Evolutionary conservation across 1,140 invertebrate genomes (phyloP).

Genomic region (Penaeus vannamei): DNA sequence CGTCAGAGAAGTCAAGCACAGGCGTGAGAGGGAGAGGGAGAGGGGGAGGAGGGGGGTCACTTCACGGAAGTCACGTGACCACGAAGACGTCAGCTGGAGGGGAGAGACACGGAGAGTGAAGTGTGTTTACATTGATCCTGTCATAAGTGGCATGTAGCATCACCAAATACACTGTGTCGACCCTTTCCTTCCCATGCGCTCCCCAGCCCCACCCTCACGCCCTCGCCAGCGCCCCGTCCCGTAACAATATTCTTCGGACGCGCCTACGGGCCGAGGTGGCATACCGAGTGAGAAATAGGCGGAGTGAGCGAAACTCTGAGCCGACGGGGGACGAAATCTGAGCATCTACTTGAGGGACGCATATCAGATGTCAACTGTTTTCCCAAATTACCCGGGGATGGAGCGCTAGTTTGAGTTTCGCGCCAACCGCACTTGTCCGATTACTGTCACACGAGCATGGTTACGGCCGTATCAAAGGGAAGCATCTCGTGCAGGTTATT

Average conservation of each 20-base stretch:
- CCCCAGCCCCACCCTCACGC: neutral
- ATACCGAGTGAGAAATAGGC: slow-evolving; percentile 14
- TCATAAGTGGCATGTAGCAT: slow-evolving; percentile 55
- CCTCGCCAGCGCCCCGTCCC: neutral
- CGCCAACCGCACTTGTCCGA: slow-evolving; percentile 49
- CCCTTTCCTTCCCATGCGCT: slow-evolving; percentile 11
- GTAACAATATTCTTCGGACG: slow-evolving; percentile 25
- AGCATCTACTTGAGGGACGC: slow-evolving; percentile 57
- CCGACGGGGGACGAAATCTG: slow-evolving; percentile 49
- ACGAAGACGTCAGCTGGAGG: too few relatives aligned
- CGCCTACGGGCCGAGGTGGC: neutral
- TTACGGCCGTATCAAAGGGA: too few relatives aligned
- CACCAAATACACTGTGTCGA: slow-evolving; percentile 54
- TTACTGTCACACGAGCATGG: neutral
- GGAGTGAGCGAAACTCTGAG: slow-evolving; percentile 32
- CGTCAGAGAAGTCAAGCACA: too few relatives aligned
- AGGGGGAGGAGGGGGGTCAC: too few relatives aligned
- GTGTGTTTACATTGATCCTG: slow-evolving; percentile 47
- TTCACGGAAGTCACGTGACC: too few relatives aligned
- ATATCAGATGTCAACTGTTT: slow-evolving; percentile 63
- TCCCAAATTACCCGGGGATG: slow-evolving; percentile 63
- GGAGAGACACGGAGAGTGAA: neutral
- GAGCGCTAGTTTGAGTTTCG: slow-evolving; percentile 59
- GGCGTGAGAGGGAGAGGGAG: too few relatives aligned
- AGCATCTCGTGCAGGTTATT: too few relatives aligned